Percentiles rank a stretch among this genome's conserved stretches.
phyloP scores from a whole-genome alignment of 2,888 invertebrate species.

The Sthenelais limicola region DNA sequence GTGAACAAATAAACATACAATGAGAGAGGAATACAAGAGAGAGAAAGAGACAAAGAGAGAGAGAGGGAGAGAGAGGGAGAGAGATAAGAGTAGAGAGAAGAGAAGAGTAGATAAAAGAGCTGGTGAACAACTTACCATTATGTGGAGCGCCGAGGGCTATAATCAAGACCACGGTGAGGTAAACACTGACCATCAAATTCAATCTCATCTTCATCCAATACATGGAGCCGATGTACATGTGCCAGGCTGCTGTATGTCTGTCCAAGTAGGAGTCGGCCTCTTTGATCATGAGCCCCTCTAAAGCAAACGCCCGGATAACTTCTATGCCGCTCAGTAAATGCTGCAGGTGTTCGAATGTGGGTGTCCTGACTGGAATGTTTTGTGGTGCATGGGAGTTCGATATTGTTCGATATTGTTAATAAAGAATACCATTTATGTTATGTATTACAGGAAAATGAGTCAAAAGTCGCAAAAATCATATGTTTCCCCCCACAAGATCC shows the following conservation, averaged over 20 bases:
- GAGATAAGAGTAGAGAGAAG: no score
- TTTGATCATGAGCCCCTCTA: constrained; percentile 2
- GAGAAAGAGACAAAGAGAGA: no score
- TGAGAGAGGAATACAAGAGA: no score
- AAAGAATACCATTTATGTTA: no score
- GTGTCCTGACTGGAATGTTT: constrained; percentile 16
- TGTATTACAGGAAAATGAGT: no score
- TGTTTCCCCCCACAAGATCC: no score
- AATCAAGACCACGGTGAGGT: neutral
- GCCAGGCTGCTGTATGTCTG: constrained; percentile 18
- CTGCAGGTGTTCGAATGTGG: constrained; percentile 22
- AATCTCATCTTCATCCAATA: constrained; percentile 25
- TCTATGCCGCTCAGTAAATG: constrained; percentile 6
- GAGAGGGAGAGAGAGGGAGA: no score
- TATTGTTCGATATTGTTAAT: no score
- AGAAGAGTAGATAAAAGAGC: no score
- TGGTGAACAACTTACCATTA: constrained; percentile 13
- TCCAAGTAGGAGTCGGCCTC: constrained; percentile 8
- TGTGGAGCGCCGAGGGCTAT: constrained; percentile 6
- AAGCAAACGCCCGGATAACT: neutral
- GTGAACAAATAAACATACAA: no score
- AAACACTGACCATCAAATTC: constrained; percentile 6
- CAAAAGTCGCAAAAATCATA: no score
- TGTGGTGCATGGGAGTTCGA: no score
- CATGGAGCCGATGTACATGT: constrained; percentile 17